phyloP scores from a whole-genome alignment of 2,888 invertebrate species.

The Scaptomyza tumidula region DNA sequence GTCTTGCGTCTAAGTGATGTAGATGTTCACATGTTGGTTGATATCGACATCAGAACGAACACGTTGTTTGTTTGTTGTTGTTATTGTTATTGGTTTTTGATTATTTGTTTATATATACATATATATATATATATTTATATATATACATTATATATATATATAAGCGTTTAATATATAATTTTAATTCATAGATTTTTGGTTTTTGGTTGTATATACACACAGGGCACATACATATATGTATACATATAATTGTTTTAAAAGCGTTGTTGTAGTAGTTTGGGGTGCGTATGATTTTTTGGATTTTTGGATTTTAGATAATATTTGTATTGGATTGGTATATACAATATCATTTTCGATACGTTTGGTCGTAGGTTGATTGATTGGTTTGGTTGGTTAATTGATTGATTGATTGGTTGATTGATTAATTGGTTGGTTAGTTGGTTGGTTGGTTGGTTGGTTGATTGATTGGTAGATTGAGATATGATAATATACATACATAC shows the following conservation, averaged over 20 bases:
- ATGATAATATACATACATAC: slow-evolving; percentile 40
- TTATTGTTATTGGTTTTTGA: slow-evolving; percentile 43
- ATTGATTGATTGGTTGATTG: slow-evolving; percentile 40
- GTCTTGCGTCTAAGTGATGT: slow-evolving; percentile 90
- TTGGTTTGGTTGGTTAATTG: slow-evolving; percentile 46
- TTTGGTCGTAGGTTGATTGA: slow-evolving; percentile 41
- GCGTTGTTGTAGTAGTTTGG: slow-evolving; percentile 46
- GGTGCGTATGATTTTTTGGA: slow-evolving; percentile 66
- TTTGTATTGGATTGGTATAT: slow-evolving; percentile 45
- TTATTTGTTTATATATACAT: slow-evolving; percentile 59
- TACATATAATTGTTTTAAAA: slow-evolving; percentile 46
- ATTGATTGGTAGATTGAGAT: slow-evolving; percentile 48
- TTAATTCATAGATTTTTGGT: slow-evolving; percentile 32
- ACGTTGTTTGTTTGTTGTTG: slow-evolving; percentile 42
- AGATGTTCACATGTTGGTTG: slow-evolving; percentile 32
- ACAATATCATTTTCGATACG: slow-evolving; percentile 52
- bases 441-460: slow-evolving; percentile 37
- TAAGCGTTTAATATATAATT: slow-evolving; percentile 62
- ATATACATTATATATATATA: slow-evolving; percentile 15
- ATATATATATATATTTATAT: too few species aligned
- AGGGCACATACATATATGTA: slow-evolving; percentile 54
- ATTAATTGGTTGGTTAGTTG: slow-evolving; percentile 34
- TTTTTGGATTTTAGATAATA: slow-evolving; percentile 45
- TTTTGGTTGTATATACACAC: slow-evolving; percentile 54
- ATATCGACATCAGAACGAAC: slow-evolving; percentile 54